These are phyloP conservation scores for Bubo blakistoni DNA, from an alignment of 2,113 vertebrate genomes.

Conservation along the genomic window DNA sequence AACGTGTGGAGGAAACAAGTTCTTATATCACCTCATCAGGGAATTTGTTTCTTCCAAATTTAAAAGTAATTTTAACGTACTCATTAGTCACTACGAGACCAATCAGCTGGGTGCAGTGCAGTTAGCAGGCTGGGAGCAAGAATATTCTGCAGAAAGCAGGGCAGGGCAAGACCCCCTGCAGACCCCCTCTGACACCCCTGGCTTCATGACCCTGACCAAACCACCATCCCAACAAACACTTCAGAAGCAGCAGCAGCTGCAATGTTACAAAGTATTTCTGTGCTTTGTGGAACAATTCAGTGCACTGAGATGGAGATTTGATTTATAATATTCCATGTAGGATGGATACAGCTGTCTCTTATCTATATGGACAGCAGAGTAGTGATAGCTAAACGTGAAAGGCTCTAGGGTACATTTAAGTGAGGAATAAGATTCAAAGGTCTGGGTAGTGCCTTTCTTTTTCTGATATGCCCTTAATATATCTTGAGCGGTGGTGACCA, in stretches of 20 bases:
- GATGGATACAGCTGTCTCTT: not conserved
- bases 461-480: not conserved
- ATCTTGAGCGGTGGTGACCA: not conserved
- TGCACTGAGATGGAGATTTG: not conserved
- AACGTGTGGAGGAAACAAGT: not conserved
- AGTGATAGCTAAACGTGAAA: not conserved
- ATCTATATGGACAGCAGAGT: not conserved
- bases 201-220: rapidly evolving
- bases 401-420: not conserved
- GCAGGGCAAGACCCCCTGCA: not conserved
- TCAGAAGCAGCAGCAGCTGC: not conserved
- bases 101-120: not conserved
- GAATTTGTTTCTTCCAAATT: not conserved
- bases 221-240: not conserved
- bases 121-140: not conserved
- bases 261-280: not conserved
- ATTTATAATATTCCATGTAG: not conserved
- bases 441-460: not conserved
- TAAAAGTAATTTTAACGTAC: not conserved
- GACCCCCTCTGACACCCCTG: rapidly evolving
- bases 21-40: not conserved
- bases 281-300: not conserved
- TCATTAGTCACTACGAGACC: not conserved
- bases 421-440: not conserved
- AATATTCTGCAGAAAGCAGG: not conserved